Conservation (phyloP, 1,140 invertebrate genomes). For the Sminthurinus signatus region DNA sequence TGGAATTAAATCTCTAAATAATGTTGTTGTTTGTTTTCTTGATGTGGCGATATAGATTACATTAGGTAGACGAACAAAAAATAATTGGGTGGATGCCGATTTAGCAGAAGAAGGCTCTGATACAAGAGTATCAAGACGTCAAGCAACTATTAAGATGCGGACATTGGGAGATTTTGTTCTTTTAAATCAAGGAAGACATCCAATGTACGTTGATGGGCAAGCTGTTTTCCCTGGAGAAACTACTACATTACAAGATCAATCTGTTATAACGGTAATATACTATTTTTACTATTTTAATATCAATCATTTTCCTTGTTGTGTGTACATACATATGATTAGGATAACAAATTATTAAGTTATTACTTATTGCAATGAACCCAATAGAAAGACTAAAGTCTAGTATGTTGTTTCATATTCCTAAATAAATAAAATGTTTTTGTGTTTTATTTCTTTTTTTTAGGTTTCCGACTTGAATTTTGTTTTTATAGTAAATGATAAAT, state of each 20-base stretch:
- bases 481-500: conserved; percentile 12
- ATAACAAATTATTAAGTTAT: too few species aligned
- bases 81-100: conserved; percentile 87
- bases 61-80: conserved; percentile 80
- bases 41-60: conserved; percentile 79
- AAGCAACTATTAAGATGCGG: conserved; percentile 80
- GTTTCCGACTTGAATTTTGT: conserved; percentile 8
- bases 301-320: too few species aligned
- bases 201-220: conserved; percentile 88
- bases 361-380: too few species aligned
- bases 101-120: conserved; percentile 83
- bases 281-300: too few species aligned
- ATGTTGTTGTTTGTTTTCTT: conserved; percentile 20
- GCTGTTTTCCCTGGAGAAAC: conserved; percentile 80
- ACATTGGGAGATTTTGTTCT: conserved; percentile 92
- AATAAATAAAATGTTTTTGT: too few species aligned
- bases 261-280: conserved; percentile 75
- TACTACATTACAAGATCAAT: conserved; percentile 82
- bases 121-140: conserved; percentile 73
- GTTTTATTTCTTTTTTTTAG: neutral
- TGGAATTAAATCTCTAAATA: conserved; percentile 9
- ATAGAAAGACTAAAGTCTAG: too few species aligned
- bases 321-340: too few species aligned
- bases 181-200: conserved; percentile 88
- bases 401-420: too few species aligned